Base-by-base conservation (phyloP, 2,888 invertebrate species). In the Macaria liturata region DNA sequence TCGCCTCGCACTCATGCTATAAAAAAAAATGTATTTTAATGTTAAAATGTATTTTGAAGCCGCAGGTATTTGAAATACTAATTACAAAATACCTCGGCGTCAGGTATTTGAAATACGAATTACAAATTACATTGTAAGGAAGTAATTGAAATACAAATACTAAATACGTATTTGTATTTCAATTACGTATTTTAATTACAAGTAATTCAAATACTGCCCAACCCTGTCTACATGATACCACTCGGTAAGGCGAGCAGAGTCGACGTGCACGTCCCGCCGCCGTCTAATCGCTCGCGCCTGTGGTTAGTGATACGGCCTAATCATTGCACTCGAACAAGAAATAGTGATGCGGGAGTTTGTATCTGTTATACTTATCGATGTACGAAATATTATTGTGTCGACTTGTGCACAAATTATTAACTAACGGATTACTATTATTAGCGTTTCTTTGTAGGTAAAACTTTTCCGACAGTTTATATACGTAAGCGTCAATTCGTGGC, bases 161-260 rank as follows among this genome's bases (percentile, higher is more conserved):
- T 51, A 62, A 61, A 54, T 57, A 62, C 57, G 64, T 65, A 67
- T 65, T 67, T 61, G 62, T 67, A 65, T 69, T 67, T 68, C 64
- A 68, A 71, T 67, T 66, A 68, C 65, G 63, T 68, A 68, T 70
- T 67, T 67, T 65, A 68, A 69, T 65, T 65, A 64, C 66, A 62
- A 62, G 62, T 62, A 64, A 64, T 63, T 64, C 49, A 61, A 63
- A 65, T 65, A 62, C 62, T 60, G 57, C 57, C 61, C 61, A 58
- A 58, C 53, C 50, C 37, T 37, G 40, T 8, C 8, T 1, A 39
- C 39, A 5, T 3, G 39, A 39, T 39, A 39, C 39, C 8, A 0
- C 6, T 8, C 8, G 39, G 39, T 39, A 20, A 20, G 20, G 20
- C 20, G 20, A 20, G 20, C 20, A 20, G 20, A 20, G 20, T 20